Evolutionary conservation across 1,140 invertebrate species (phyloP).

Genomic region (Thalassaphorura encarpata): DNA sequence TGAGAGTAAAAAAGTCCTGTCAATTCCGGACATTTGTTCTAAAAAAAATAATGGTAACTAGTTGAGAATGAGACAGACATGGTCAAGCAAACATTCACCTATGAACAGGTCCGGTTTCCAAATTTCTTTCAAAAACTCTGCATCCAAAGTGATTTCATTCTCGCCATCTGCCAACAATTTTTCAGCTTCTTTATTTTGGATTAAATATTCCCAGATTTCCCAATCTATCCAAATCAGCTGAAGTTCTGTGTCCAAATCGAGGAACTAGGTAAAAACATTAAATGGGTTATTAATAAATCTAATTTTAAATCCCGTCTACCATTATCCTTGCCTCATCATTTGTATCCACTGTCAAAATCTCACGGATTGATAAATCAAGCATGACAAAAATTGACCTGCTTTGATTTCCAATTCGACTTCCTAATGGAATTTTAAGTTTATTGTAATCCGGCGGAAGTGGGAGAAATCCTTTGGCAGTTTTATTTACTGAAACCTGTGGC

Average conservation of each 20-base stretch:
- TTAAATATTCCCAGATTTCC: background rate
- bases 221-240: background rate
- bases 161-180: background rate
- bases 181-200: background rate
- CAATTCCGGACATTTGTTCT: too few species aligned
- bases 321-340: background rate
- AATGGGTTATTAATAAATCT: background rate
- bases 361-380: background rate
- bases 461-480: background rate
- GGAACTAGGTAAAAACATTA: background rate
- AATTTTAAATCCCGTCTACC: background rate
- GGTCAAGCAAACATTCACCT: too few species aligned
- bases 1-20: background rate
- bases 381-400: background rate
- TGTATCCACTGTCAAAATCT: background rate
- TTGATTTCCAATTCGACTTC: background rate
- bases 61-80: too few species aligned
- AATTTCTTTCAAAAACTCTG: background rate
- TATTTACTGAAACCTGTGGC: too few species aligned
- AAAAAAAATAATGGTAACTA: too few species aligned
- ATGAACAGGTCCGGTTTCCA: background rate
- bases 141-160: background rate
- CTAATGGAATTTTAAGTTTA: background rate
- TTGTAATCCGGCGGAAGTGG: conserved; percentile 4
- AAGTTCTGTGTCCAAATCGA: background rate